Conservation (phyloP, 2,888 invertebrate genomes). For the Priocnemis perturbator region DNA sequence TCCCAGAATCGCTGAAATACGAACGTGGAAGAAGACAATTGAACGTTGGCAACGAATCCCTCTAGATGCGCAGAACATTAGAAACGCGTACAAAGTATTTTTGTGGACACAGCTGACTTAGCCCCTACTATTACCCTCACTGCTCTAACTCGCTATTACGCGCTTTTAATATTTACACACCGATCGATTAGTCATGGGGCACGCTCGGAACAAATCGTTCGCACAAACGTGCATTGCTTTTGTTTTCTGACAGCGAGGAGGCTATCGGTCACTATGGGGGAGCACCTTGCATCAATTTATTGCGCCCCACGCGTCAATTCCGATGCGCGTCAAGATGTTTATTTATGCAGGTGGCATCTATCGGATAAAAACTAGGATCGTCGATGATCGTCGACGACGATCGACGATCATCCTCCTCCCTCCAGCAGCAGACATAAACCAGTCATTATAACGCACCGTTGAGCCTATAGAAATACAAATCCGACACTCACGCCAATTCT, state of each 20-base stretch:
- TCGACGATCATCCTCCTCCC: not conserved
- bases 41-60: too few species aligned
- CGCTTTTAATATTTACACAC: conserved; percentile 52
- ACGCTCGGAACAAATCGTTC: conserved; percentile 23
- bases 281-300: too few species aligned
- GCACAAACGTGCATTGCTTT: conserved; percentile 22
- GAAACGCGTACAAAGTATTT: conserved; percentile 34
- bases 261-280: not conserved
- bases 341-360: too few species aligned
- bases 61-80: not conserved
- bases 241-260: not conserved
- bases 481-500: conserved; percentile 39
- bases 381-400: too few species aligned
- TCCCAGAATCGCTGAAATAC: too few species aligned
- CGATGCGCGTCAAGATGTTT: too few species aligned
- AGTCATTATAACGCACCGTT: conserved; percentile 52
- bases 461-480: conserved; percentile 51
- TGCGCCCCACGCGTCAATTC: not conserved
- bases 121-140: conserved; percentile 45
- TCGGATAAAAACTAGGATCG: too few species aligned
- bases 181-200: conserved; percentile 42
- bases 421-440: conserved; percentile 15
- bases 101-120: conserved; percentile 56
- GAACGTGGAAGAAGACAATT: too few species aligned
- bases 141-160: conserved; percentile 51